A percentile compares a stretch with the other conserved stretches of the same genome.
These are phyloP conservation scores for Euwallacea fornicatus DNA, from an alignment of 1,140 invertebrate genomes.

Conservation along the genomic window DNA sequence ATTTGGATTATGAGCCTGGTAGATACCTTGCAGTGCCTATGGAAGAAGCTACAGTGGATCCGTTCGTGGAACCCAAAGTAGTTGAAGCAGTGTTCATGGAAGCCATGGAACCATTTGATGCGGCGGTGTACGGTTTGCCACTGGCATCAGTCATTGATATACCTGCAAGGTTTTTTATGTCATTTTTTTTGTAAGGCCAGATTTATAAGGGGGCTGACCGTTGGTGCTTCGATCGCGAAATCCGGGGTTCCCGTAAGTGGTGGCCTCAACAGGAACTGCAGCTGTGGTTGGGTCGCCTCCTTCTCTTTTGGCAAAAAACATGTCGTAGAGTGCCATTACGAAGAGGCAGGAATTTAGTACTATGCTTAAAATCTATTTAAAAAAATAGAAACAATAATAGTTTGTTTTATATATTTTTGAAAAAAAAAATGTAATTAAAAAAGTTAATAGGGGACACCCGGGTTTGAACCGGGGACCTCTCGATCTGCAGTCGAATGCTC, in stretches of 20 bases:
- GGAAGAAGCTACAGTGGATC: slow-evolving; percentile 61
- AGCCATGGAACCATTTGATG: slow-evolving; percentile 75
- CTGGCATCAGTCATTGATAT: slow-evolving; percentile 82
- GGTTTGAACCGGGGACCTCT: slow-evolving; percentile 91
- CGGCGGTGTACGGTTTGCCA: slow-evolving; percentile 70
- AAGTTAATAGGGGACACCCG: slow-evolving; percentile 74
- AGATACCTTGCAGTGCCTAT: slow-evolving; percentile 35
- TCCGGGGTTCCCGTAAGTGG: slow-evolving; percentile 81
- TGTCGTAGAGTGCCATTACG: slow-evolving; percentile 75
- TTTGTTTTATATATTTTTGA: neutral
- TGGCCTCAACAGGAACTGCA: slow-evolving; percentile 60
- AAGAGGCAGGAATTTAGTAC: slow-evolving; percentile 72
- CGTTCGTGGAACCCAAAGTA: slow-evolving; percentile 61
- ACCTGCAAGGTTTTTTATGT: slow-evolving; percentile 35
- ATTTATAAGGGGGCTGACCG: slow-evolving; percentile 53
- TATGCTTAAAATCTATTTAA: slow-evolving; percentile 70
- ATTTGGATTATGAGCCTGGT: neutral
- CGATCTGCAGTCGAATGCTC: slow-evolving; percentile 93
- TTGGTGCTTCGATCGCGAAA: slow-evolving; percentile 71
- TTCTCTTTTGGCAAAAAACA: slow-evolving; percentile 65
- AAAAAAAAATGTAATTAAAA: slow-evolving; percentile 27
- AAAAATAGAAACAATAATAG: slow-evolving; percentile 48
- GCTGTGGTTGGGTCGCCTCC: slow-evolving; percentile 74
- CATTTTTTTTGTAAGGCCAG: neutral
- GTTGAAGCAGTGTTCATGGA: slow-evolving; percentile 75